Evolutionary conservation across 2,113 vertebrate genomes (phyloP).

Genomic region (Pseudorhombus dupliciocellatus): DNA sequence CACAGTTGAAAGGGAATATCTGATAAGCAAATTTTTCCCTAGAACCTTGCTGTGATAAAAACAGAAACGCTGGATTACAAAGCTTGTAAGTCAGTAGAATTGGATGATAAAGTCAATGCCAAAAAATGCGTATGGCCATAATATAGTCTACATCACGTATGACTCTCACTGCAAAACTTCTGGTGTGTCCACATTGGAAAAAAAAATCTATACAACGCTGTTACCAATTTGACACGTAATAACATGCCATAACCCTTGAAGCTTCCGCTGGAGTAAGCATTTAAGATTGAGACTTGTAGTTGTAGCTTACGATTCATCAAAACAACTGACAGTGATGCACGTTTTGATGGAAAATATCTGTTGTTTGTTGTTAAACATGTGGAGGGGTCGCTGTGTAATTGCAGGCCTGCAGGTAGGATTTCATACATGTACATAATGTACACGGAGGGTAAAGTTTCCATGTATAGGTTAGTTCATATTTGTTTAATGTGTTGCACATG

Average conservation of each 20-base stretch:
- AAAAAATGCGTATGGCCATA: neutral
- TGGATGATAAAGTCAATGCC: too few species aligned
- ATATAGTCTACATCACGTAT: neutral
- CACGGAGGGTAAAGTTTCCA: neutral
- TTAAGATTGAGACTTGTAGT: neutral
- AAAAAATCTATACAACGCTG: neutral
- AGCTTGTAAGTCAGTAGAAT: too few species aligned
- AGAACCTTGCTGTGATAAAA: neutral
- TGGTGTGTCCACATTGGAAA: neutral
- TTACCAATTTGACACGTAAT: constrained; percentile 1
- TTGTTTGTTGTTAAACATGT: neutral
- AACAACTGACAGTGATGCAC: neutral
- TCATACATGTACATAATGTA: neutral
- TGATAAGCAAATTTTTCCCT: neutral
- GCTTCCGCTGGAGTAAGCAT: constrained; percentile 13
- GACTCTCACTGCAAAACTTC: neutral
- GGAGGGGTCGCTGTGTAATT: neutral
- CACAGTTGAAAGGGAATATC: neutral
- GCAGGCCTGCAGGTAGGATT: neutral
- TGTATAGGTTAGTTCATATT: neutral
- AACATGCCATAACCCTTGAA: constrained; percentile 44
- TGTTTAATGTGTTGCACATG: constrained; percentile 3
- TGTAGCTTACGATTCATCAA: constrained; percentile 5
- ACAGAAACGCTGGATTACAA: too few species aligned
- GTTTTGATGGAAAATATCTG: constrained; percentile 17